Evolutionary conservation across 2,888 invertebrate genomes (phyloP), one percentile per base, ranked within the genome.

Genomic region (Crossocerus cetratus): DNA sequence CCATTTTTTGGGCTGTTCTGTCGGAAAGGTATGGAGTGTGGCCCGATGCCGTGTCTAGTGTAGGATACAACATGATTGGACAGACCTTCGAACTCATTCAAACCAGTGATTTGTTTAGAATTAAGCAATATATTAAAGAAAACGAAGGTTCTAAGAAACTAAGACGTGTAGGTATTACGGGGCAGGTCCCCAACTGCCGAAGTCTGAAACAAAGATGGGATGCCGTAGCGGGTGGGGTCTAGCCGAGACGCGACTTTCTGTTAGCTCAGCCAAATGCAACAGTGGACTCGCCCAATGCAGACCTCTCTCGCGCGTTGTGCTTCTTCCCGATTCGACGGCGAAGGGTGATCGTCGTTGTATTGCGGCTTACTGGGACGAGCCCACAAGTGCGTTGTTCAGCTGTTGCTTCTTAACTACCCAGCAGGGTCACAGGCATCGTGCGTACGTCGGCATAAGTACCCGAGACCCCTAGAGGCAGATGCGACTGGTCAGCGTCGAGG

Each of bases 231-330:
- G 49, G 42, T 60, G 54, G 61, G 42, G 44, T 42, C 22, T 66
- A 56, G 21, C 22, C 44, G 45, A 14, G 54, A n/a, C 57, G 5
- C 61, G 58, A 14, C 21, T 20, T 22, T 21, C n/a, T 65, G n/a
- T 14, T 11, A 32, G 32, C 32, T 32, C 32, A 21, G 44, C 42
- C 61, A 70, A 21, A 74, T 54, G 16, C 59, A 18, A 22, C 44
- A 71, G 68, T 74, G 69, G 16, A 44, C 53, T 67, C 65, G 57
- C 32, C 67, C 58, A 65, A 58, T 8, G 42, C 32, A 55, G 2
- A 32, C 11, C 55, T 49, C 75, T 63, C 23, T 45, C 13, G 54
- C n/a, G 20, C 21, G 56, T 45, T 59, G 14, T 16, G 59, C 55
- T 53, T 20, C 3, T 18, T 18, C 14, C n/a, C 18, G 43, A 21